These are phyloP conservation scores for Atherix ibis DNA, from an alignment of 2,888 invertebrate genomes.

Conservation along the genomic window DNA sequence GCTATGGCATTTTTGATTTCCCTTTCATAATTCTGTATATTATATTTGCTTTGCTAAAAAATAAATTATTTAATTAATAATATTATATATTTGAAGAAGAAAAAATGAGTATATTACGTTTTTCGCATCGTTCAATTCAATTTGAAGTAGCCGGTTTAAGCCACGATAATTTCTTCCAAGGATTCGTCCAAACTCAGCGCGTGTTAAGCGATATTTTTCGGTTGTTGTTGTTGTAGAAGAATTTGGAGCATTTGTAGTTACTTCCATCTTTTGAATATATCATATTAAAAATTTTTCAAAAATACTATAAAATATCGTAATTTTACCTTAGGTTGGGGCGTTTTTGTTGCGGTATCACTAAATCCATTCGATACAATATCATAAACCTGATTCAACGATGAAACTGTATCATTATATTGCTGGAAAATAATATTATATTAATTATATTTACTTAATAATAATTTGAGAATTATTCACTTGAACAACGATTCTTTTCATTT, in stretches of 20 bases:
- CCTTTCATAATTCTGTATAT: slow-evolving; percentile 23
- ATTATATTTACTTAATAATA: background rate
- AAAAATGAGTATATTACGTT: slow-evolving; percentile 19
- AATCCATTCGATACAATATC: slow-evolving; percentile 27
- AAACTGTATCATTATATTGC: slow-evolving; percentile 30
- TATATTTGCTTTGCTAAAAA: slow-evolving; percentile 26
- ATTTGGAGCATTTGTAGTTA: background rate
- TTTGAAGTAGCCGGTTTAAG: slow-evolving; percentile 23
- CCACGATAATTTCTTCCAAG: slow-evolving; percentile 29
- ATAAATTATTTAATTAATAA: slow-evolving; percentile 8
- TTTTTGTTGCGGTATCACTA: slow-evolving; percentile 5
- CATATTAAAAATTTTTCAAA: background rate
- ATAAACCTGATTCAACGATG: slow-evolving; percentile 24
- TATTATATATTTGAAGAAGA: no score
- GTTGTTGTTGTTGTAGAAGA: slow-evolving; percentile 20
- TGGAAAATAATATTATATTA: slow-evolving; percentile 11
- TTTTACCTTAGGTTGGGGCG: slow-evolving; percentile 1
- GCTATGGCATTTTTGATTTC: slow-evolving; percentile 23
- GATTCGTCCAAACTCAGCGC: slow-evolving; percentile 28
- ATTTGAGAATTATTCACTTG: slow-evolving; percentile 19
- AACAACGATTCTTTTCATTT: slow-evolving; percentile 23
- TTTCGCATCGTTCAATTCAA: slow-evolving; percentile 26
- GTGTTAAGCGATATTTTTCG: slow-evolving; percentile 24
- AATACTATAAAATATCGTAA: background rate
- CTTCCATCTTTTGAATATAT: background rate